Conservation (phyloP, 2,888 invertebrate species). For the Latrodectus hesperus region DNA sequence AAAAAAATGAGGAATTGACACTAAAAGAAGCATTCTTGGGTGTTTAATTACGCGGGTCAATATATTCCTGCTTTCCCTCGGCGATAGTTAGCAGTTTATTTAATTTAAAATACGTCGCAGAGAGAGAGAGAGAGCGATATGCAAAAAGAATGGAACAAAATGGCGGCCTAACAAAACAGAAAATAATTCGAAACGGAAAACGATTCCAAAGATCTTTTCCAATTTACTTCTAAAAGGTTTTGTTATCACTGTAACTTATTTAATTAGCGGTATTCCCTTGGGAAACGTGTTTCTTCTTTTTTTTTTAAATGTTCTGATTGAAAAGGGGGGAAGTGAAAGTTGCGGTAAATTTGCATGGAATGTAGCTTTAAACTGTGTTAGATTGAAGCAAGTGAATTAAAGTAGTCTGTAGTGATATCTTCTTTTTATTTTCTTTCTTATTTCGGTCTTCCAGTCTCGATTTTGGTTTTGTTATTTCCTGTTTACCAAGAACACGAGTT, state of each 20-base stretch:
- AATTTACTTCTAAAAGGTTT: conserved; percentile 61
- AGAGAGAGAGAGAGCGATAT: not conserved
- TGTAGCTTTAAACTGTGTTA: conserved; percentile 40
- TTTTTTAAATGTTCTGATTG: not conserved
- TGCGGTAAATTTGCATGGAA: conserved; percentile 53
- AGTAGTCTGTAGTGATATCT: not conserved
- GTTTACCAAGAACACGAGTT: too few species aligned
- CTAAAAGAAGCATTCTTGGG: conserved; percentile 15
- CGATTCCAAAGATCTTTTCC: conserved; percentile 38
- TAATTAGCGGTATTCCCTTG: conserved; percentile 48
- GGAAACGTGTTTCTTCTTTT: conserved; percentile 20
- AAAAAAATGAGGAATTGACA: conserved; percentile 37
- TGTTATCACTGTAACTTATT: conserved; percentile 62
- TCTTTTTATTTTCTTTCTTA: not conserved
- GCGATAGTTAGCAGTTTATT: conserved; percentile 54
- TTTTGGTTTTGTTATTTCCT: too few species aligned
- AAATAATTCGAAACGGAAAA: conserved; percentile 25
- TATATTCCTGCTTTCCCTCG: conserved; percentile 6
- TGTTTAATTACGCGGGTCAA: conserved; percentile 29
- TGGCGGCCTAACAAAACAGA: not conserved
- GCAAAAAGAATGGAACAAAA: not conserved
- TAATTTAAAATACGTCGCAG: conserved; percentile 36
- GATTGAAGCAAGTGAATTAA: conserved; percentile 25
- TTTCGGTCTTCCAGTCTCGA: too few species aligned
- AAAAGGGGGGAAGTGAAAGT: conserved; percentile 36